Evolutionary conservation across 2,888 invertebrate genomes (phyloP).

Genomic region (Anoplius nigerrimus): DNA sequence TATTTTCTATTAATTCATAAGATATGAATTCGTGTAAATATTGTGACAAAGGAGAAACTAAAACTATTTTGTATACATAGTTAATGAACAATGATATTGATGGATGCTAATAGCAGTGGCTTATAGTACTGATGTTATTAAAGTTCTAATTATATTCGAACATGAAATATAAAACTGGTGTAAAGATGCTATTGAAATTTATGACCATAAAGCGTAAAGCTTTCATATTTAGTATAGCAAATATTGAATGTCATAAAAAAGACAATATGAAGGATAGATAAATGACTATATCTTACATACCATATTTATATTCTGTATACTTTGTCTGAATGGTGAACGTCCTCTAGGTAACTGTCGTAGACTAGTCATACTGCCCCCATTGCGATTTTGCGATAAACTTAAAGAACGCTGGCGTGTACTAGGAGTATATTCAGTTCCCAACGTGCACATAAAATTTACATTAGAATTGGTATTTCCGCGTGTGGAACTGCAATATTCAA

Average conservation of each 20-base stretch:
- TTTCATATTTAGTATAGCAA: background rate
- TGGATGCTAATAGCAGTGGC: too few relatives aligned
- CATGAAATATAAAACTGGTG: too few relatives aligned
- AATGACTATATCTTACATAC: conserved; percentile 39
- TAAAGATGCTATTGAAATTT: background rate
- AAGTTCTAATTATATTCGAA: too few relatives aligned
- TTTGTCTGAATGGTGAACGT: conserved; percentile 67
- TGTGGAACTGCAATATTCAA: conserved; percentile 58
- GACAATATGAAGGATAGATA: too few relatives aligned
- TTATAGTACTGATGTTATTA: too few relatives aligned
- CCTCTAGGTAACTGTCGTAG: conserved; percentile 63
- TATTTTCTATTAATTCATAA: too few relatives aligned
- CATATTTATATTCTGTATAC: conserved; percentile 59
- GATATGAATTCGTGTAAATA: too few relatives aligned
- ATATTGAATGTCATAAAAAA: background rate
- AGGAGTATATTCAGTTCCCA: conserved; percentile 58
- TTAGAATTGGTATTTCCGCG: conserved; percentile 60
- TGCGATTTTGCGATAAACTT: conserved; percentile 50
- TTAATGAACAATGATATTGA: too few relatives aligned
- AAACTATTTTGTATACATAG: too few relatives aligned
- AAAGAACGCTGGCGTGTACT: conserved; percentile 59
- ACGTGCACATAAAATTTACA: conserved; percentile 66
- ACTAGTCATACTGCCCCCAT: conserved; percentile 39
- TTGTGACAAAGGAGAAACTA: too few relatives aligned
- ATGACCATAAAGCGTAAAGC: background rate